Conservation (phyloP, 2,113 vertebrate genomes). For the Equus quagga region DNA sequence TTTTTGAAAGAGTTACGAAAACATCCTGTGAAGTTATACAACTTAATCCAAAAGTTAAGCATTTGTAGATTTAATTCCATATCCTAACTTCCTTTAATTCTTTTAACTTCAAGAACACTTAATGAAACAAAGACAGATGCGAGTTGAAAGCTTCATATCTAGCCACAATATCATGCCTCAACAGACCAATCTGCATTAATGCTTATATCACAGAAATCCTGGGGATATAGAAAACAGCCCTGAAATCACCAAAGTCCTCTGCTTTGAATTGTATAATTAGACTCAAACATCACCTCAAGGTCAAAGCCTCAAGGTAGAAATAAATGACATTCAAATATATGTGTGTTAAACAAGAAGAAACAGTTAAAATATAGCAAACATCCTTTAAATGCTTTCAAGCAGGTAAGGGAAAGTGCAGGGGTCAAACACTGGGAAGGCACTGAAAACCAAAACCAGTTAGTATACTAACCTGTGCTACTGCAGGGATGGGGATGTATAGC, state of each 20-base stretch:
- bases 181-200: not conserved
- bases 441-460: not conserved
- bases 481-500: not conserved
- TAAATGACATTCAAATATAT: not conserved
- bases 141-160: not conserved
- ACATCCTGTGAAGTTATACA: constrained; percentile 19
- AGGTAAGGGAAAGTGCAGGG: not conserved
- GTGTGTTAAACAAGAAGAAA: not conserved
- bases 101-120: not conserved
- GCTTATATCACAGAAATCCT: not conserved
- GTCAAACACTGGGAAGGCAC: not conserved
- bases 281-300: not conserved
- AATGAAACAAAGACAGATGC: not conserved
- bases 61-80: constrained; percentile 13
- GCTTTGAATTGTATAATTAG: not conserved
- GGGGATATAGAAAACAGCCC: not conserved
- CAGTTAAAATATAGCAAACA: not conserved
- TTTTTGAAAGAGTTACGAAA: constrained; percentile 48
- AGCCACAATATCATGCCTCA: not conserved
- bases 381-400: constrained; percentile 4
- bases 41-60: constrained; percentile 17
- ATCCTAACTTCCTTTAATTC: not conserved
- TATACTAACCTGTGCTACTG: not conserved
- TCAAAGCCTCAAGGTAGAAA: not conserved
- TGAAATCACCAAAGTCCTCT: constrained; percentile 7